phyloP scores from a whole-genome alignment of 2,888 invertebrate genomes.

The Machimus rusticus region DNA sequence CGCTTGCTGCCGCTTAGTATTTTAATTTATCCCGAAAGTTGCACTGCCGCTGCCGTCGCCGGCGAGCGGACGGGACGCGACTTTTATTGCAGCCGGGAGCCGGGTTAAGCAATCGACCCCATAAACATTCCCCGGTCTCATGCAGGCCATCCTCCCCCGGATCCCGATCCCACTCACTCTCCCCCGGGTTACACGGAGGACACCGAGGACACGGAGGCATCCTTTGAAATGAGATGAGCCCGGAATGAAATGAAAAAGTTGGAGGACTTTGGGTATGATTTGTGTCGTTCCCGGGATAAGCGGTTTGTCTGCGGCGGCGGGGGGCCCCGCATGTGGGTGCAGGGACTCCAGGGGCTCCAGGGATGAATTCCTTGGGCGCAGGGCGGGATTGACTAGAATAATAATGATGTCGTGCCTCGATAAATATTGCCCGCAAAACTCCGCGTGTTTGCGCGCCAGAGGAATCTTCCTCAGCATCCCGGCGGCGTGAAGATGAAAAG shows the following conservation, averaged over 20 bases:
- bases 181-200: background rate
- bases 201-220: too few relatives aligned
- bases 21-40: constrained; percentile 14
- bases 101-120: background rate
- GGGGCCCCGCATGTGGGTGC: background rate
- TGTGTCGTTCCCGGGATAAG: background rate
- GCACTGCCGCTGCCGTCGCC: background rate
- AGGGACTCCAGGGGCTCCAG: background rate
- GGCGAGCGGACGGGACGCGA: background rate
- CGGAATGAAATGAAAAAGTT: constrained; percentile 19
- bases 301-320: background rate
- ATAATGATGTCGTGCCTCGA: constrained; percentile 10
- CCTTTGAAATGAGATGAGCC: background rate
- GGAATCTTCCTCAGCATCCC: background rate
- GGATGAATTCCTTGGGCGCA: background rate
- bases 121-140: background rate
- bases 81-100: background rate
- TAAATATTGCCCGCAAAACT: constrained; percentile 5
- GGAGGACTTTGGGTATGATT: background rate
- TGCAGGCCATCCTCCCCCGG: background rate
- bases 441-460: background rate
- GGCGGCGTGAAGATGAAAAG: background rate
- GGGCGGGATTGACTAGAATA: background rate
- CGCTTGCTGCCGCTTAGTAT: background rate
- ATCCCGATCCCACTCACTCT: background rate